Conservation (phyloP, 2,797 vertebrate genomes). For the Enteromius unitaeniatus region DNA sequence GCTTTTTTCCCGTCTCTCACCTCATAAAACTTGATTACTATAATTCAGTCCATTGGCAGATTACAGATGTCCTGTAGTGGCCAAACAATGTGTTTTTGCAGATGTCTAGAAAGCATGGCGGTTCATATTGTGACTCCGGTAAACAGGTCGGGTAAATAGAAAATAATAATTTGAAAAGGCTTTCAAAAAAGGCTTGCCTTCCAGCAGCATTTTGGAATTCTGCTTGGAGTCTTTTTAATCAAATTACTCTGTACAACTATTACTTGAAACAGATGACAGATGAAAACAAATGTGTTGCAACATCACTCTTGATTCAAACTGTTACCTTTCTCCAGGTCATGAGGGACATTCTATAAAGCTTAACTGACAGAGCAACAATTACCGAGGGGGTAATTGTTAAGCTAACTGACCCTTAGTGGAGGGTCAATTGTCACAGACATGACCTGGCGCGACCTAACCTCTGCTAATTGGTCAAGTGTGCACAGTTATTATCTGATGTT, state of each 20-base stretch:
- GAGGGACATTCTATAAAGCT: neutral
- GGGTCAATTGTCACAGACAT: neutral
- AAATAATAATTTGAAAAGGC: neutral
- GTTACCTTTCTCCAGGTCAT: neutral
- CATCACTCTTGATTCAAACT: neutral
- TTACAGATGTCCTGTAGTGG: neutral
- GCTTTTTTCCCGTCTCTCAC: constrained; percentile 3
- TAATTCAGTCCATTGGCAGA: constrained; percentile 4
- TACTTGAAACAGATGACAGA: neutral
- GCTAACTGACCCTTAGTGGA: neutral
- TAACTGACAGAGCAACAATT: neutral
- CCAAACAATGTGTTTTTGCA: neutral
- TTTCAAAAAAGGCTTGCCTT: neutral
- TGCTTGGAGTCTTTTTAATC: neutral
- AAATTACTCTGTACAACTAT: neutral
- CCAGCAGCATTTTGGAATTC: neutral
- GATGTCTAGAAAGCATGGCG: neutral
- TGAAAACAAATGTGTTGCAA: neutral
- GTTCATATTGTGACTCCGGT: neutral
- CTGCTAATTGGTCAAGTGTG: neutral
- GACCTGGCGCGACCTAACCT: neutral
- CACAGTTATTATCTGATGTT: neutral
- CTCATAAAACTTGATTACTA: neutral
- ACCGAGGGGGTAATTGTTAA: neutral
- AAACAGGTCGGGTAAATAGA: neutral